Percentiles rank a stretch among this genome's conserved stretches.
These are phyloP conservation scores for Magallana angulata DNA, from an alignment of 1,140 invertebrate genomes.

Conservation along the genomic window DNA sequence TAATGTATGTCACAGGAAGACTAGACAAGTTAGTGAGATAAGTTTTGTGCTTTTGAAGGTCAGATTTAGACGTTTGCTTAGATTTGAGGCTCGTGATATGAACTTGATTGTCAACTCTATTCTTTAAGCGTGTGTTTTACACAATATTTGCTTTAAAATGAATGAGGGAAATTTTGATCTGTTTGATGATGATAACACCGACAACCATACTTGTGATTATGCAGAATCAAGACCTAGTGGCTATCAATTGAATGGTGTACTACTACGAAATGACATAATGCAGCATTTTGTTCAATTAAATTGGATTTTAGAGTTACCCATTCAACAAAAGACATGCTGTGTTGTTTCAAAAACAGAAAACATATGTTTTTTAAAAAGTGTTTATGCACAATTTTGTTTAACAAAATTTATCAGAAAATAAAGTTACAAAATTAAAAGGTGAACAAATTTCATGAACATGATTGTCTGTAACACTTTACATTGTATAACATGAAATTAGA, in stretches of 20 bases:
- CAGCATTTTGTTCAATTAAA: slow-evolving; percentile 23
- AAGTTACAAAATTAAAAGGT: not conserved
- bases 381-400: not conserved
- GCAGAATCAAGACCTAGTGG: not conserved
- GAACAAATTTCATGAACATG: not conserved
- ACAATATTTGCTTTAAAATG: slow-evolving; percentile 26
- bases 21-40: slow-evolving; percentile 32
- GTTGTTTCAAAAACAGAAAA: not conserved
- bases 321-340: not conserved
- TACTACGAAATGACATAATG: slow-evolving; percentile 31
- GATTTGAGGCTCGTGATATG: slow-evolving; percentile 12
- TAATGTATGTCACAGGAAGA: slow-evolving; percentile 22
- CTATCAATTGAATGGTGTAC: slow-evolving; percentile 19
- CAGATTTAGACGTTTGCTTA: slow-evolving; percentile 12
- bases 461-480: not conserved
- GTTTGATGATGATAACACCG: not conserved
- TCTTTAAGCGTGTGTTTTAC: slow-evolving; percentile 38
- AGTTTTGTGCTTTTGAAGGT: slow-evolving; percentile 36
- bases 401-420: not conserved
- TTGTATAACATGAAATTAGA: not conserved
- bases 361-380: not conserved
- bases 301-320: not conserved
- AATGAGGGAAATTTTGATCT: not conserved
- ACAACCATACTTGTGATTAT: not conserved
- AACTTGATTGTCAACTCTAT: not conserved